phyloP scores from a whole-genome alignment of 2,113 vertebrate genomes.

The Acanthochromis polyacanthus region DNA sequence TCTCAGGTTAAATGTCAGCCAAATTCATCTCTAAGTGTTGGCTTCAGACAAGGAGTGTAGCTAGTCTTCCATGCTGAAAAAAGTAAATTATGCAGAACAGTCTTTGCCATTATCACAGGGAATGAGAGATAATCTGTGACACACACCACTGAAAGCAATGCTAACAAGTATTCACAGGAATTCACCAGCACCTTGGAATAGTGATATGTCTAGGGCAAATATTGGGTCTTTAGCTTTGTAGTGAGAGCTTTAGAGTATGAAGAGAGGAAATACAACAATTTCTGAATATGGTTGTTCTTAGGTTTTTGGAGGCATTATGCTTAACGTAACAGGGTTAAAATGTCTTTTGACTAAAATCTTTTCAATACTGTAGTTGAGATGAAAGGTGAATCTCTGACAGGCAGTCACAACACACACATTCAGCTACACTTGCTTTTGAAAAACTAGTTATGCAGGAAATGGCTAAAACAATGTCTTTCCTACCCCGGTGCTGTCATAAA shows the following conservation, averaged over 20 bases:
- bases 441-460: constrained; percentile 81
- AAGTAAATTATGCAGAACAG: constrained; percentile 3
- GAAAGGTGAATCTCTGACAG: constrained; percentile 43
- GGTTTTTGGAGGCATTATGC: neutral
- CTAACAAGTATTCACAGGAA: constrained; percentile 51
- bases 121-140: constrained; percentile 34
- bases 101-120: constrained; percentile 29
- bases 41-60: neutral
- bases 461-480: constrained; percentile 70
- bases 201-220: neutral
- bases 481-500: constrained; percentile 42
- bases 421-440: constrained; percentile 51
- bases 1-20: constrained; percentile 12
- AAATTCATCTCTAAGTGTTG: neutral
- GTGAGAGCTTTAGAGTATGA: neutral
- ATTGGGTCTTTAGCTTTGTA: neutral
- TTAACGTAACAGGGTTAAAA: neutral
- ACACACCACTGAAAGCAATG: constrained; percentile 41
- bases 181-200: constrained; percentile 49
- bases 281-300: neutral
- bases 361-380: neutral
- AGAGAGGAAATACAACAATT: neutral
- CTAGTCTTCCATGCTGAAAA: constrained; percentile 9
- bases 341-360: neutral
- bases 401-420: constrained; percentile 15